Base-by-base conservation (phyloP, 2,888 invertebrate genomes). In the Acanthoscelides obtectus region DNA sequence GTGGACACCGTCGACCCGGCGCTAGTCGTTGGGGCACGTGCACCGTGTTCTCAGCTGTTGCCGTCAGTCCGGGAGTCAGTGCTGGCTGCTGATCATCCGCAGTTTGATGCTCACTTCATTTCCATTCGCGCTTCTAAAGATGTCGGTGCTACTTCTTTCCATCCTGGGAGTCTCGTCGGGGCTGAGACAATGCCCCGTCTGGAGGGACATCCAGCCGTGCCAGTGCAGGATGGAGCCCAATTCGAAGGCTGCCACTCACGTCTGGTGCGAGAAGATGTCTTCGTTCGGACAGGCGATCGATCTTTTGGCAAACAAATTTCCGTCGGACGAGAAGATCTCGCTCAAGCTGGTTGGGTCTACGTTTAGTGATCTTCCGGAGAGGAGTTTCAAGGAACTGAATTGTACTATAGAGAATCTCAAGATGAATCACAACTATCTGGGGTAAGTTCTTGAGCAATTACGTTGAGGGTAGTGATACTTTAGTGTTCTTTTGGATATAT, bases 121-220 rank as follows among this genome's bases (percentile, higher is more conserved):
- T n/a, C 45, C 12, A 22, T 20, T 20, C 64, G 21, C 64, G 63
- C 21, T 19, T 64, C 17, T 22, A 63, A 27, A 22, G 21, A 69
- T 64, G 69, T 69, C 89, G 81, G 89, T 89, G 82, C 86, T 91
- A 81, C 86, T 92, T 73, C 88, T 90, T 83, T 90, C 90, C 79
- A 85, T 91, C 80, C 86, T 89, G 80, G 88, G 88, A 76, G 86
- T 89, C 79, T 78, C 81, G 78, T 89, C 89, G 77, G 89, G 90
- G 77, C 90, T 89, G 82, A 88, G 92, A 72, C 76, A 75, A 65
- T 95, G 95, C 84, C 91, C 93, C 77, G 91, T 93, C 83, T 90
- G 94, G 75, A 90, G 92, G 74, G 94, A 94, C 85, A 94, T 95
- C 80, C 92, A 92, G 70, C 95, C 95, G 45, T 95, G 95, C 87